A percentile compares a stretch with the other conserved stretches of the same genome.
These are phyloP conservation scores for Amblyraja radiata DNA, from an alignment of 2,797 vertebrate species.

Conservation along the genomic window DNA sequence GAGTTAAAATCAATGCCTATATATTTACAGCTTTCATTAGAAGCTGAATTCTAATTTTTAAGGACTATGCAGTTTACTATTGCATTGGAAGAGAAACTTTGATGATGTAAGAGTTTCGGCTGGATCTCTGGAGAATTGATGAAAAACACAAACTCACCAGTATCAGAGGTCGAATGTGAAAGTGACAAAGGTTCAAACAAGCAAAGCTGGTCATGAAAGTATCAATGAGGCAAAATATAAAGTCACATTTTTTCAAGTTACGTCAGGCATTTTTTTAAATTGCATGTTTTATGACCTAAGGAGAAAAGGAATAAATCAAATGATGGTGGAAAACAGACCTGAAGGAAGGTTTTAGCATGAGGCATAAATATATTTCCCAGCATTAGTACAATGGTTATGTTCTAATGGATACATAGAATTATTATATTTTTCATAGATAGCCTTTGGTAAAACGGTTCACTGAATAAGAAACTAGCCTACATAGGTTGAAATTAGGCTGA, in stretches of 20 bases:
- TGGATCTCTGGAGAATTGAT: not conserved
- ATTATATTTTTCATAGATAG: no score
- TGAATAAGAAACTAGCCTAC: not conserved
- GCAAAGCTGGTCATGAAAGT: not conserved
- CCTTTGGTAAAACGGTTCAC: not conserved
- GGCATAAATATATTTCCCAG: not conserved
- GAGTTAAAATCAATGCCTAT: not conserved
- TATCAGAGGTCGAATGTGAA: not conserved
- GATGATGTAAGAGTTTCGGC: not conserved
- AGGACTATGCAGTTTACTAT: not conserved
- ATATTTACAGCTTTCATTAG: not conserved
- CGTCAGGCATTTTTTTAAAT: not conserved
- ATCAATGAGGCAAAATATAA: not conserved
- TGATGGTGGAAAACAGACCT: not conserved
- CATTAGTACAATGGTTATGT: not conserved
- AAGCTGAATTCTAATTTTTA: not conserved
- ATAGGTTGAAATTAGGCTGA: not conserved
- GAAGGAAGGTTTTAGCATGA: not conserved
- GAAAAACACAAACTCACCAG: not conserved
- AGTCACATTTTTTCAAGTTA: not conserved
- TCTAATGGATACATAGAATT: not conserved
- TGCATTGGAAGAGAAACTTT: not conserved
- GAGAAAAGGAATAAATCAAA: conserved; percentile 1
- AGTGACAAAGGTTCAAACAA: not conserved
- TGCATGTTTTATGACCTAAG: not conserved